Evolutionary conservation across 2,797 vertebrate genomes (phyloP), one percentile per base, ranked within the genome.

Genomic region (Eptatretus atami): DNA sequence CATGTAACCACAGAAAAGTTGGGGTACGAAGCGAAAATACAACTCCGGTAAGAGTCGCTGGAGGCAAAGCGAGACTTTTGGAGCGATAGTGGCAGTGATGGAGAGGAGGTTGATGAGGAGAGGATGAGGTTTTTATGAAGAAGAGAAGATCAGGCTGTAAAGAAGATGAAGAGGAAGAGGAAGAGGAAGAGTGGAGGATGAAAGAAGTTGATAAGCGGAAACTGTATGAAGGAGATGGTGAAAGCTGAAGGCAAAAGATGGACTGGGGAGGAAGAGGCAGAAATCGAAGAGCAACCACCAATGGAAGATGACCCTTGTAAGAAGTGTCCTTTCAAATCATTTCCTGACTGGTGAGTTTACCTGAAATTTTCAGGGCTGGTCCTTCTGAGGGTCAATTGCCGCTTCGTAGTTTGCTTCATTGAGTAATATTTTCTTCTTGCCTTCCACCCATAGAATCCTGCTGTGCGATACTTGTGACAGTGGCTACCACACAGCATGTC

Each of bases 301-400:
- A 78, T 79, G 55, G 79, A 78, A 0, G 87, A 95, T 68, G 90
- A 98, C 13, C 85, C 90, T 0, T 98, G 92, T 77, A 84, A 81
- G 69, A 92, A 90, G 70, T 98, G 92, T 67, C 67, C 83, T 96
- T 67, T 81, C 85, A 68, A 98, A 94, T 70, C 90, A 96, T n/a
- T n/a, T 66, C 92, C 92, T 0, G 92, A 65, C 78, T 98, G 74
- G 92, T 94, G 71, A 66, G 79, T 65, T 53, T 54, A 15, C 55
- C 64, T 52, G 52, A 12, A 52, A 19, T 52, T 6, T n/a, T 6
- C 13, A n/a, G 8, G 54, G 31, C 44, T 54, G 12, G 52, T n/a
- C 14, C 31, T 13, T 57, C 24, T 8, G 2, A 44, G 31, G 31
- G 31, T 44, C 6, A 44, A 44, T 44, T 44, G 31, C 31, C 6